phyloP scores from a whole-genome alignment of 2,113 vertebrate genomes.

The Machaerirhynchus nigripectus region DNA sequence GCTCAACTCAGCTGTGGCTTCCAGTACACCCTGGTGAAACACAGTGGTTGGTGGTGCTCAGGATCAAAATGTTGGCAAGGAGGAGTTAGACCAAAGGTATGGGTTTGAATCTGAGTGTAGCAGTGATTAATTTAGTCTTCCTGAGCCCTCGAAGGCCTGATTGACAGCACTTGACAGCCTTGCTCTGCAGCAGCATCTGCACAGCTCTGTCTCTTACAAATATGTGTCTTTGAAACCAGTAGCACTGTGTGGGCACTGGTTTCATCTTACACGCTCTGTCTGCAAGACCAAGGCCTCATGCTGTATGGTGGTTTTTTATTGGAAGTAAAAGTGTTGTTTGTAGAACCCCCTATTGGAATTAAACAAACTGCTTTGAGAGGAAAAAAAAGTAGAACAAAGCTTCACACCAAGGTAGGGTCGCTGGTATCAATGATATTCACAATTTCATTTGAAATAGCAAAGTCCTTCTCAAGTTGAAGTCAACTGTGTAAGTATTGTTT shows the following conservation, averaged over 20 bases:
- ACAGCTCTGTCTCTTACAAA: background rate
- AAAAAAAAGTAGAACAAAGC: background rate
- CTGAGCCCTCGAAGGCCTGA: background rate
- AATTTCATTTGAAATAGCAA: background rate
- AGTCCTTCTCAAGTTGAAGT: background rate
- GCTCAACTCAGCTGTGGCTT: background rate
- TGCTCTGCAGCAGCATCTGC: background rate
- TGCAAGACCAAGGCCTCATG: background rate
- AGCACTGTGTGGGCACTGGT: background rate
- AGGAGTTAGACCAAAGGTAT: background rate
- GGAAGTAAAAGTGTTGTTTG: background rate
- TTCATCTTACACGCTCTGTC: background rate
- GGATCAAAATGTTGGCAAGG: background rate
- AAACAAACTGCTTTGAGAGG: background rate
- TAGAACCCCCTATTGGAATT: background rate
- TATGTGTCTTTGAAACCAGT: background rate
- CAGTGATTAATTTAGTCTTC: background rate
- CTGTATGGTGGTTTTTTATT: background rate
- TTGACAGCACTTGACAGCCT: background rate
- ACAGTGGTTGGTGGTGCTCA: background rate
- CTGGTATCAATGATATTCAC: background rate
- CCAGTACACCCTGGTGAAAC: accelerated
- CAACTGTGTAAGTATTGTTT: background rate
- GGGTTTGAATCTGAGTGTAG: background rate
- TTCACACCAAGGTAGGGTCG: background rate